A percentile compares a stretch with the other conserved stretches of the same genome.
Conservation (phyloP, 64 coral and sea anemone genomes). For the Dendronephthya gigantea region DNA sequence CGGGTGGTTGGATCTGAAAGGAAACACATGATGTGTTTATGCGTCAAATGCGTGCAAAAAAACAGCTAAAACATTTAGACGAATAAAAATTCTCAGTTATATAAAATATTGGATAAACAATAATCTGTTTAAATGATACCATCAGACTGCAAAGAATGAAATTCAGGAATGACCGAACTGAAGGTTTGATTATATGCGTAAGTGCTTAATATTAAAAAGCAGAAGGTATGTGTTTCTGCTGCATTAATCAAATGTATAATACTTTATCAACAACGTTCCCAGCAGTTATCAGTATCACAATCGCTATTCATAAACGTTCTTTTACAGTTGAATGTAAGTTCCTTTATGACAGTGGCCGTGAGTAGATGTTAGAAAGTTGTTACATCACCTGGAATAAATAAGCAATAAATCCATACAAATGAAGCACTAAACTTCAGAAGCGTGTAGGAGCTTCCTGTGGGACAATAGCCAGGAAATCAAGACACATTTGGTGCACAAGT, state of each 20-base stretch:
- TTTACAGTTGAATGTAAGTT: background rate
- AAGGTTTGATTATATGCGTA: background rate
- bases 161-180: background rate
- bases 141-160: background rate
- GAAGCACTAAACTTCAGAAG: no score
- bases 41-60: background rate
- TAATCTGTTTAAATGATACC: background rate
- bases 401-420: background rate
- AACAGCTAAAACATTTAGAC: background rate
- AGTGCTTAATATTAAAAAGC: background rate
- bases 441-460: background rate
- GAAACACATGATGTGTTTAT: slow-evolving; percentile 8
- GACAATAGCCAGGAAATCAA: background rate
- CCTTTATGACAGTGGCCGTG: background rate
- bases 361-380: background rate
- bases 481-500: background rate
- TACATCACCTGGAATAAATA: background rate
- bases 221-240: background rate
- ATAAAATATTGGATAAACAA: background rate
- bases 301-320: background rate
- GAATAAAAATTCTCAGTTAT: background rate
- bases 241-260: background rate
- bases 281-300: background rate
- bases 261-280: background rate
- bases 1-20: slow-evolving; percentile 10